phyloP scores from a whole-genome alignment of 2,888 invertebrate genomes.

The Chloroclystis v-ata region DNA sequence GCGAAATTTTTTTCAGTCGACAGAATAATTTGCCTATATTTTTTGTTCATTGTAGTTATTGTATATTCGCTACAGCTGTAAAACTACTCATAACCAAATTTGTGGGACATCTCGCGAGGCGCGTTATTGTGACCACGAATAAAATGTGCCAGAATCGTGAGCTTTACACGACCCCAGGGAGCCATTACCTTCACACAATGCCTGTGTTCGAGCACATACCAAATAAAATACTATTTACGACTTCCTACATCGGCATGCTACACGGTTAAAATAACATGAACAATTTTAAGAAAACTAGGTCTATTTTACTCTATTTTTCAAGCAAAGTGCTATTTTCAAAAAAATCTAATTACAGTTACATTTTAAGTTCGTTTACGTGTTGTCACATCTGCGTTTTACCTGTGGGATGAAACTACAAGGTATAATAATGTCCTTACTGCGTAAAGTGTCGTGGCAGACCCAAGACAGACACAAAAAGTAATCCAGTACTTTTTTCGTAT shows the following conservation, averaged over 20 bases:
- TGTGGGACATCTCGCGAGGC: slow-evolving; percentile 24
- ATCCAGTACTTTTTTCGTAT: no score
- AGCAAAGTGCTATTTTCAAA: no score
- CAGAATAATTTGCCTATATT: neutral
- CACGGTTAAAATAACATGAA: slow-evolving; percentile 18
- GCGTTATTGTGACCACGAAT: slow-evolving; percentile 36
- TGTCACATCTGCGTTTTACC: no score
- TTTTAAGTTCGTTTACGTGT: no score
- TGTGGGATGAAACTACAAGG: no score
- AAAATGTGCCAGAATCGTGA: slow-evolving; percentile 46
- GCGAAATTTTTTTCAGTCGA: no score
- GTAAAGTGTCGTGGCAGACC: no score
- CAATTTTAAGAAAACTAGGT: neutral
- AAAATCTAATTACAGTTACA: no score
- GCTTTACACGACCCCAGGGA: slow-evolving; percentile 53
- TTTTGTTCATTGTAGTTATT: neutral
- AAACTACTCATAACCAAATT: slow-evolving; percentile 14
- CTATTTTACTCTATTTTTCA: no score
- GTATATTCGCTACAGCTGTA: slow-evolving; percentile 1
- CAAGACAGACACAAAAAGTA: no score
- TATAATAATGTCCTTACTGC: no score
- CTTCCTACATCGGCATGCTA: slow-evolving; percentile 42
- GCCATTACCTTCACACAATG: slow-evolving; percentile 52
- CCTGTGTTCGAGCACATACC: slow-evolving; percentile 52
- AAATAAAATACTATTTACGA: slow-evolving; percentile 65